Evolutionary conservation across 2,888 invertebrate species (phyloP), one percentile per base, ranked within the genome.

Genomic region (Synanthedon tipuliformis): DNA sequence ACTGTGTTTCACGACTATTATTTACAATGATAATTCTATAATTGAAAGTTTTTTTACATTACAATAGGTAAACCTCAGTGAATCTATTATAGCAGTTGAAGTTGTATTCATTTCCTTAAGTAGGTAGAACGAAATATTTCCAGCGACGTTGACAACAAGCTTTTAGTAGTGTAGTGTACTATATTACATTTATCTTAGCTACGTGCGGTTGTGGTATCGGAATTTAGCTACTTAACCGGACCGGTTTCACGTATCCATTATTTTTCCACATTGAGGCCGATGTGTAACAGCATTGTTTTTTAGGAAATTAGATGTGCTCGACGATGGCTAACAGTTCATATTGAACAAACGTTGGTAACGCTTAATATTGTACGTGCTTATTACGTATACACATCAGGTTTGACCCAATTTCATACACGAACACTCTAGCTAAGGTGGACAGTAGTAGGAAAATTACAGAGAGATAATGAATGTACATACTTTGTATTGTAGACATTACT

Each of bases 221-320:
- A 45, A 45, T 45, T 45, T 45, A 45, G 13, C 13, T 15, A n/a
- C 45, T 45, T 12, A 45, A 45, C 12, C 15, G 66, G 78, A 75
- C 77, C 60, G 71, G 77, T 77, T 75, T 69, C 60, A 62, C 61
- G 64, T 55, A 59, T 60, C 59, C 60, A 61, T 59, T 57, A 62
- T 45, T 45, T 45, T 45, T 15, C 18, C n/a, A 16, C 40, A 41
- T 23, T 51, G 16, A 41, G 53, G 48, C 51, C 51, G 34, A 34
- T 34, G 34, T 34, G 34, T 34, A 34, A 34, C 8, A 34, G 27
- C 27, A 34, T 45, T 45, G n/a, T 45, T 45, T n/a, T 45, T 15
- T 45, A n/a, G 45, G 15, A 45, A 45, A 13, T 45, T 45, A 45
- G 45, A 15, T 12, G 13, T 12, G 41, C 8, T 2, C 13, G 11